Base-by-base conservation (phyloP, 1,140 invertebrate species). In the Scaptomyza pallida region DNA sequence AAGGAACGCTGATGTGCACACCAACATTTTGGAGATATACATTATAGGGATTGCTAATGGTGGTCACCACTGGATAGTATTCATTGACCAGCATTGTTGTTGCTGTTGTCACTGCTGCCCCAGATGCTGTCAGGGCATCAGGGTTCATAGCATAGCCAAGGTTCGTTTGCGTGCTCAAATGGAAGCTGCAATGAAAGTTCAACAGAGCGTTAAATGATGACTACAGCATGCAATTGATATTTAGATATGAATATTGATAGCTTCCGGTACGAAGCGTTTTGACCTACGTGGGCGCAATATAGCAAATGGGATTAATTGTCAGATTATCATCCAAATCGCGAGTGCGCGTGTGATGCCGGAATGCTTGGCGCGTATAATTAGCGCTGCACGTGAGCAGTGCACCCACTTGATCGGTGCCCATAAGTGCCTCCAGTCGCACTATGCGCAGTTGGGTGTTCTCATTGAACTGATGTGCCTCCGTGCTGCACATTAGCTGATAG, bases 211-310 rank as follows among this genome's bases (percentile, higher is more conserved):
- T 57, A 73, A 70, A 79, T 83, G 54, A 21, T 50, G 48, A 35
- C 26, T 44, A 37, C 67, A 54, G 43, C 67, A 54, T 72, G 61
- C 55, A 62, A 56, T 57, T 33, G 19, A 33, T 15, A 17, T 37
- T 15, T 33, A 45, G 26, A 9, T 52, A 69, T 37, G 23, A 73
- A 65, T 48, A 16, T 44, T 55, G 8, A 41, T 19, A 17, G 43
- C 54, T 89, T 85, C 75, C 85, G 72, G 41, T 70, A 83, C 67
- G 54, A 79, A 85, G 57, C 48, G 61, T 37, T 75, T 55, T 57
- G 61, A 89, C 90, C 67, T 91, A 91, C 90, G 86, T 90, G 64
- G 91, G 91, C 54, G 88, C 78, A 77, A 91, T 90, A 60, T 91
- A 91, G 65, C 91, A 91, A 72, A 89, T 82, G 44, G 77, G 73